A percentile compares a stretch with the other conserved stretches of the same genome.
Conservation (phyloP, 2,888 invertebrate genomes). For the Phortica okadai region DNA sequence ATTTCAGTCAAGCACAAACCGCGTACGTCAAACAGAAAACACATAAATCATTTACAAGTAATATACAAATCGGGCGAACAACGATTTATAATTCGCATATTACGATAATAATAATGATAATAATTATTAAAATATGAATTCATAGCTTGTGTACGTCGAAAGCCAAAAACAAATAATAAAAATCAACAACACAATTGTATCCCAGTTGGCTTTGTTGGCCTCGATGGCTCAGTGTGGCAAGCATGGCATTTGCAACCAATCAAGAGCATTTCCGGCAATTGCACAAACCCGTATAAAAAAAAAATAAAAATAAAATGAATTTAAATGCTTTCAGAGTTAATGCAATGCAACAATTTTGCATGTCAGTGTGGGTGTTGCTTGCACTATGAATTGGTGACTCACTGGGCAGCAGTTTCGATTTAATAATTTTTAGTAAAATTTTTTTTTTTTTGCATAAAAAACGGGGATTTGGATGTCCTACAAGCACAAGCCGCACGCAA, state of each 20-base stretch:
- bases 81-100: conserved; percentile 1
- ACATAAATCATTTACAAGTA: conserved; percentile 50
- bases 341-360: conserved; percentile 33
- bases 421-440: conserved; percentile 1
- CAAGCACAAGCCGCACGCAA: neutral
- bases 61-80: conserved; percentile 52
- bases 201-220: neutral
- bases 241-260: conserved; percentile 58
- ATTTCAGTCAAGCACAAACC: conserved; percentile 37
- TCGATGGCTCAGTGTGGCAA: neutral
- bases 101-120: conserved; percentile 50
- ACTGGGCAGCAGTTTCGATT: neutral
- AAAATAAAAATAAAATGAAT: neutral
- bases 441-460: neutral
- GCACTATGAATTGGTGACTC: neutral
- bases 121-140: conserved; percentile 62
- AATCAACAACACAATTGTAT: neutral
- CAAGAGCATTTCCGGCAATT: conserved; percentile 64
- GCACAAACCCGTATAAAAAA: conserved; percentile 38
- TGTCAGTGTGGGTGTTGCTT: neutral
- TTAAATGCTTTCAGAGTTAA: neutral
- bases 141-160: conserved; percentile 35
- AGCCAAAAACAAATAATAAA: conserved; percentile 18
- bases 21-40: conserved; percentile 37
- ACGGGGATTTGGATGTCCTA: neutral